Evolutionary conservation across 2,888 invertebrate genomes (phyloP), one percentile per base, ranked within the genome.

Genomic region (Tiphia femorata): DNA sequence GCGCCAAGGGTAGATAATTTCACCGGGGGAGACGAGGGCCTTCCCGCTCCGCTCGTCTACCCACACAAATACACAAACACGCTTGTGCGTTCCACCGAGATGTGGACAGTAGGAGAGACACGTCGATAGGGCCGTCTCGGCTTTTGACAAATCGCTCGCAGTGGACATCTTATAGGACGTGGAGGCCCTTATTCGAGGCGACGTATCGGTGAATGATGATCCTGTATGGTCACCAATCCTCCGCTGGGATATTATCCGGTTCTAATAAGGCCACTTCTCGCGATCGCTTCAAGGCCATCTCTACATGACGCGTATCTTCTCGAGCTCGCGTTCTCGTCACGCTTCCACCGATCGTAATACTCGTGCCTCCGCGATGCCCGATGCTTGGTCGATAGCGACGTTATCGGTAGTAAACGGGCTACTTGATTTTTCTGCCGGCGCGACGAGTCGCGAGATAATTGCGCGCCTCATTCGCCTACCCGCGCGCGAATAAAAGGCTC

Each of bases 71-170:
- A n/a, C n/a, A n/a, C n/a, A n/a, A n/a, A n/a, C n/a, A n/a, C n/a
- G n/a, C n/a, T n/a, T n/a, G n/a, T n/a, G n/a, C n/a, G n/a, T 4
- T n/a, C 7, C 3, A 3, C 5, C 4, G 42, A 42, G 23, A 42
- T 20, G n/a, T 6, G n/a, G n/a, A n/a, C n/a, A n/a, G n/a, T n/a
- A n/a, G 55, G 46, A 33, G 62, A 57, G 61, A 67, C 60, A 57
- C 53, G 62, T 65, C 70, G 67, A 72, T 71, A 66, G 68, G 62
- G 50, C 47, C 60, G 60, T 73, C 67, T 69, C 64, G 65, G 66
- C 72, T 75, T 75, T 75, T 77, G 77, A 77, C 73, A 76, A 77
- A 77, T 75, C 75, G 64, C 64, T 59, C 65, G 56, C 67, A 63
- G 64, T 67, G 62, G 67, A 72, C 58, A 69, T 67, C 73, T 73